These are phyloP conservation scores for Stegastes partitus DNA, from an alignment of 2,113 vertebrate genomes.

Conservation along the genomic window DNA sequence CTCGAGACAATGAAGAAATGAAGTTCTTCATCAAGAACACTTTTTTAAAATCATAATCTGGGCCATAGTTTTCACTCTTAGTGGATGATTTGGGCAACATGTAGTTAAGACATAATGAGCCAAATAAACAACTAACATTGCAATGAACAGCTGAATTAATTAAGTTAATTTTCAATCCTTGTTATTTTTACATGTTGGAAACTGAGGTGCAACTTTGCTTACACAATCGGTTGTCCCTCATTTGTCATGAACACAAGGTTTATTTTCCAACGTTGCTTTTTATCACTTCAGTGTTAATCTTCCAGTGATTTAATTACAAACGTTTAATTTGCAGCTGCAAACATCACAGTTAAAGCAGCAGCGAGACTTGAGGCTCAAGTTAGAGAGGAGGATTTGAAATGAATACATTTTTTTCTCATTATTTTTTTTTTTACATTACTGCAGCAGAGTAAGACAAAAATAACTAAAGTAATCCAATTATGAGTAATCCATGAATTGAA, in stretches of 20 bases:
- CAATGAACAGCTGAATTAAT: no score
- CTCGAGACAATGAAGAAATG: conserved; percentile 20
- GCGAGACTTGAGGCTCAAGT: neutral
- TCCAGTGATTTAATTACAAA: no score
- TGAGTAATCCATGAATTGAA: conserved; percentile 57
- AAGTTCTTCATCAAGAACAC: neutral
- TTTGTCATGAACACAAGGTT: neutral
- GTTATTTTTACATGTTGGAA: neutral
- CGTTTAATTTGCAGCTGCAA: neutral
- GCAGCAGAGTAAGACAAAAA: conserved; percentile 37
- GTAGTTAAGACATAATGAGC: neutral
- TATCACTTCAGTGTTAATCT: neutral
- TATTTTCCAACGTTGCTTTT: neutral
- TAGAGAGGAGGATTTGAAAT: neutral
- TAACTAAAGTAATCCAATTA: conserved; percentile 71
- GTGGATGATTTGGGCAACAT: neutral
- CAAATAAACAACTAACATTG: neutral
- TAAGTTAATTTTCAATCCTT: neutral
- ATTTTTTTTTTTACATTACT: neutral
- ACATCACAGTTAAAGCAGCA: neutral
- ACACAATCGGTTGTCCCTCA: neutral
- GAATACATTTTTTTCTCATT: neutral
- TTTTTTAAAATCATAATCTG: neutral
- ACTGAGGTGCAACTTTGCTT: neutral
- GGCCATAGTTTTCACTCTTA: neutral